Base-by-base conservation (phyloP, 1,140 invertebrate species). In the Microplitis demolitor region DNA sequence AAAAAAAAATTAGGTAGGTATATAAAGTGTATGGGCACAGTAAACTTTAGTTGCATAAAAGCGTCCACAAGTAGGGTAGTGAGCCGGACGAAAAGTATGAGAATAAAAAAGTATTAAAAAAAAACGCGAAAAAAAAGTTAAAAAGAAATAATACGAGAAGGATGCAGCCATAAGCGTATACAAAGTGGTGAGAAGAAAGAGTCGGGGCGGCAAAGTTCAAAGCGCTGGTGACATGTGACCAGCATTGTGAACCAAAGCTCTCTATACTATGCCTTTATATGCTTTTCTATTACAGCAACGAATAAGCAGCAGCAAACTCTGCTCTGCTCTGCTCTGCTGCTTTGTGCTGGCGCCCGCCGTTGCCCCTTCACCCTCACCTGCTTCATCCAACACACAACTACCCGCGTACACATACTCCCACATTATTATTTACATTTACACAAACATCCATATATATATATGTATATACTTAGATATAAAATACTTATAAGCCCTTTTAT, bases 171-270 rank as follows among this genome's bases (percentile, higher is more conserved):
- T 16, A 54, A 16, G 16, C 53, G 16, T 33, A 35, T 14, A 35
- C 60, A 53, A 45, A 64, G 61, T 66, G 54, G 24, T 33, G 51
- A 64, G 67, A 74, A 74, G 70, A 69, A 74, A 69, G 67, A 69
- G 62, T 64, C 61, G 61, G 45, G 24, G 70, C 70, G 73, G 73
- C 73, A 66, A 50, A 56, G 60, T 70, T 74, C 73, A 74, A 74
- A 74, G 73, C 68, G 37, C 51, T 70, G 73, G 73, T 74, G 73
- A 74, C 73, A 74, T 74, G 73, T 74, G 73, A 74, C 73, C 73
- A 62, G 54, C 73, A 74, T 74, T 74, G 73, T 74, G 68, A 71
- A 61, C 61, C 50, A 11, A 72, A 66, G 50, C 67, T 74, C 72
- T 69, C 60, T 60, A 53, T 61, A 16, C 61, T 69, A 66, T 60